These are phyloP conservation scores for Phaenicophaeus curvirostris DNA, from an alignment of 2,797 vertebrate species.

Conservation along the genomic window DNA sequence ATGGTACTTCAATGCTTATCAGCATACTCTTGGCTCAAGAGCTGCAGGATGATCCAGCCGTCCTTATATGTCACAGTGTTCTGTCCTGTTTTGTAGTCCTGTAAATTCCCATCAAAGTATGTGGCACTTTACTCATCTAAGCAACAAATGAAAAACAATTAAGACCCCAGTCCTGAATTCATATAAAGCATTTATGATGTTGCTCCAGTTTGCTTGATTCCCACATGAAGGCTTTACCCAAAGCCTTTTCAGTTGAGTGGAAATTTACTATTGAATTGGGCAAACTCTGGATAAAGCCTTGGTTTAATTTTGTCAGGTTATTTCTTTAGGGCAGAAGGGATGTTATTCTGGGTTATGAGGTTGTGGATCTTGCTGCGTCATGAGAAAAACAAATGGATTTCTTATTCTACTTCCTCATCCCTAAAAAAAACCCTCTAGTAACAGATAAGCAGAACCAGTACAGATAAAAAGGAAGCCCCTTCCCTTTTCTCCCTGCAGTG, in stretches of 20 bases:
- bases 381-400: constrained; percentile 60
- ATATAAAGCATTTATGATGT: not conserved
- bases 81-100: not conserved
- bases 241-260: constrained; percentile 22
- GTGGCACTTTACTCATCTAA: not conserved
- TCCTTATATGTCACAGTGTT: not conserved
- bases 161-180: not conserved
- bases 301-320: constrained; percentile 62
- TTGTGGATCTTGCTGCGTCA: constrained; percentile 58
- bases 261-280: constrained; percentile 54
- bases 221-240: not conserved
- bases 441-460: constrained; percentile 63
- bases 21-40: not conserved
- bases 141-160: not conserved
- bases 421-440: constrained; percentile 52
- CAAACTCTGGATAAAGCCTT: constrained; percentile 47
- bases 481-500: constrained; percentile 34
- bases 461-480: constrained; percentile 59
- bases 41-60: not conserved
- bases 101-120: not conserved
- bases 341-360: constrained; percentile 59
- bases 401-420: constrained; percentile 62
- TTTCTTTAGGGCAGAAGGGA: constrained; percentile 62
- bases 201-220: not conserved
- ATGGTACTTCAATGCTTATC: not conserved